Evolutionary conservation across 2,113 vertebrate species (phyloP).

Genomic region (Setophaga coronata): DNA sequence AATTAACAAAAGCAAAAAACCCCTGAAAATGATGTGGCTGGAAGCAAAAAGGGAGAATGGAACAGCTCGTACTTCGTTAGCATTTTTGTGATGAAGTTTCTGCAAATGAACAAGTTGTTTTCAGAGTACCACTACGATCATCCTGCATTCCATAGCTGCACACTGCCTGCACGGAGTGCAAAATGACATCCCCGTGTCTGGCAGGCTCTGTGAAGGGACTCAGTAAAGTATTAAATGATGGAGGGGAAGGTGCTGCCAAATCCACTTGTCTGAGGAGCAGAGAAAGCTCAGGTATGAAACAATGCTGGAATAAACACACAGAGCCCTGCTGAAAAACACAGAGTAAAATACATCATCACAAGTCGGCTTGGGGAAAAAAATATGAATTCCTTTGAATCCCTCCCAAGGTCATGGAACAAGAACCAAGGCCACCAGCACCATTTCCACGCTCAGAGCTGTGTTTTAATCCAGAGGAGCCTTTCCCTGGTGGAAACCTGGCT

Average conservation of each 20-base stretch:
- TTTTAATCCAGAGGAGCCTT: background rate
- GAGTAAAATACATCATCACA: background rate
- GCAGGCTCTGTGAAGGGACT: background rate
- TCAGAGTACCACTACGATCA: background rate
- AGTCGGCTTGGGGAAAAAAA: background rate
- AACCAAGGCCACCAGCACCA: background rate
- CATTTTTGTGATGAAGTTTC: background rate
- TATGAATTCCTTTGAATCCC: background rate
- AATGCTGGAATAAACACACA: fast-evolving
- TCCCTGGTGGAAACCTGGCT: background rate
- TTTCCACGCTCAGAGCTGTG: background rate
- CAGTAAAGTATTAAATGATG: background rate
- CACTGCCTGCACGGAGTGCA: background rate
- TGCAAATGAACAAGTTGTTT: constrained; percentile 13
- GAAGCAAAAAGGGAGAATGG: background rate
- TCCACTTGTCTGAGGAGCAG: fast-evolving
- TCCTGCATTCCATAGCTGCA: background rate
- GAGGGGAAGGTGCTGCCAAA: background rate
- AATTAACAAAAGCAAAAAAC: background rate
- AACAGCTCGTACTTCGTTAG: background rate
- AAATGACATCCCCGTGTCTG: fast-evolving
- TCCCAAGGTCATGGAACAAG: background rate
- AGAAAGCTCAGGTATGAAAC: background rate
- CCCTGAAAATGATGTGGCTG: background rate
- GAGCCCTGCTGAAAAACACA: background rate